phyloP scores from a whole-genome alignment of 2,797 vertebrate genomes.

The Novumbra hubbsi region DNA sequence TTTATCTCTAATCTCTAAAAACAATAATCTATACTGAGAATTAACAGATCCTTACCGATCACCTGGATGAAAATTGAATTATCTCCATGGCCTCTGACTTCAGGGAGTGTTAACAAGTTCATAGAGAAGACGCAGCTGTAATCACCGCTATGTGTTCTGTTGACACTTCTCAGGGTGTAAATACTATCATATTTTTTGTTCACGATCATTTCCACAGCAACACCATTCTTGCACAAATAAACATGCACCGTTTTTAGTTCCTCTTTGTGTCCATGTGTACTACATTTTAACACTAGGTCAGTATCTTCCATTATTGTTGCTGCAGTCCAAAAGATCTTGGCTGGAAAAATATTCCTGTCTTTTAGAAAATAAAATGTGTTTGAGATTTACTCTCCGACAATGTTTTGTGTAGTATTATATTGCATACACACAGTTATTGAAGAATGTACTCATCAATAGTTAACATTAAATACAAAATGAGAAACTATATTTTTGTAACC shows the following conservation, averaged over 20 bases:
- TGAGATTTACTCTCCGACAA: too few relatives aligned
- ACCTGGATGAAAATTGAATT: slow-evolving; percentile 37
- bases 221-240: slow-evolving; percentile 41
- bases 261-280: slow-evolving; percentile 37
- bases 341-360: slow-evolving; percentile 28
- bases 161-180: slow-evolving; percentile 8
- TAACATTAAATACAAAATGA: neutral
- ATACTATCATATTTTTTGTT: fast-evolving
- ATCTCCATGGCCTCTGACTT: neutral
- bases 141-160: slow-evolving; percentile 21
- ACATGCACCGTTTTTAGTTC: fast-evolving
- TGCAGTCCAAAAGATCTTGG: slow-evolving; percentile 36
- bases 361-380: neutral
- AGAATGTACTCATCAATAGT: neutral
- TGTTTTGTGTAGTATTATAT: neutral
- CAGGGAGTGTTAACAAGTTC: fast-evolving
- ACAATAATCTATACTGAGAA: neutral
- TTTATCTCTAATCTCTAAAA: neutral
- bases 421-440: neutral
- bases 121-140: slow-evolving; percentile 50
- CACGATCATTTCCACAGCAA: fast-evolving
- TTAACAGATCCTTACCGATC: slow-evolving; percentile 37
- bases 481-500: slow-evolving; percentile 1
- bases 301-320: slow-evolving; percentile 32
- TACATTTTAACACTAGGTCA: slow-evolving; percentile 46